Evolutionary conservation across 2,888 invertebrate species (phyloP), one percentile per base, ranked within the genome.

Genomic region (Sphaerolaimus hirsutus): DNA sequence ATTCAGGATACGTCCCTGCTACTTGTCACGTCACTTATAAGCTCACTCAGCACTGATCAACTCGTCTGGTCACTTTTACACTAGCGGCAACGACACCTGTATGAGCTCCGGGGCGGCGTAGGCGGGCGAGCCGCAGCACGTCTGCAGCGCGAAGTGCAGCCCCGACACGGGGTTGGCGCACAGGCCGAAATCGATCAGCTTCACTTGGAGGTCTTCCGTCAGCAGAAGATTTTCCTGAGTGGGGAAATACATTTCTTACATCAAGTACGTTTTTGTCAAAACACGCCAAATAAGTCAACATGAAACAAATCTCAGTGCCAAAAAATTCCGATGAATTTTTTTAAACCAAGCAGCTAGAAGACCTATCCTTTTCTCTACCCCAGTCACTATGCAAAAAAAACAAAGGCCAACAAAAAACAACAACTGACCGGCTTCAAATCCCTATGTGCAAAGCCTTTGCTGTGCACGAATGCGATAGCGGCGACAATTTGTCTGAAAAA

Each of bases 141-240:
- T 63, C 41, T 57, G 52, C 36, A 62, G 49, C 19, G 53, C 46
- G n/a, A 44, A 24, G 26, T 25, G 38, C 22, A 53, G 44, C 1
- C 52, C 52, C 24, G 46, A 48, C 24, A 69, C 67, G 72, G 67
- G 69, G 57, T 75, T 75, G 7, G 80, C 79, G 66, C 80, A 80
- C 41, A 81, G 67, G 21, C 81, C 81, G 70, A 81, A 81, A 63
- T 81, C 81, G 53, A 81, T 81, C 46, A 81, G 64, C 60, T 80
- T 80, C 44, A 81, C 65, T 57, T 76, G 75, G 56, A 78, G 75
- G 42, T 76, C 72, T 54, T 72, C 74, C 64, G 79, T 79, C 45
- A 81, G 65, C 42, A 81, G 65, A 43, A 81, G 72, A 64, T 81
- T 81, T 66, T 81, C 80, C 77, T 78, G 57, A 37, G 52, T 35